phyloP scores from a whole-genome alignment of 2,797 vertebrate species.

The Chelonia mydas region DNA sequence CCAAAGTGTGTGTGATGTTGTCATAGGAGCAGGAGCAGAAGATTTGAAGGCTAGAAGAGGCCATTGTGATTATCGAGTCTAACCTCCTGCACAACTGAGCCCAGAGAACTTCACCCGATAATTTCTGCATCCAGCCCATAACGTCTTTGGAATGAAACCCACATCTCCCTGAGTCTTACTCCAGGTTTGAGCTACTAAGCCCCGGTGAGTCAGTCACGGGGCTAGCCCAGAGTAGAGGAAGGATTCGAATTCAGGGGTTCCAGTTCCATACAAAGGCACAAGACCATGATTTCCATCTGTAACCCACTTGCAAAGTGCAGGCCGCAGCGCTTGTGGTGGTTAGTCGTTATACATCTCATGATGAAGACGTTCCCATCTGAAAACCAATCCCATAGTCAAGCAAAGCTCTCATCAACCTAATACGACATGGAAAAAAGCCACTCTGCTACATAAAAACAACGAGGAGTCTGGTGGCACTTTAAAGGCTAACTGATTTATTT shows the following conservation, averaged over 20 bases:
- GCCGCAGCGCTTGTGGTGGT: not conserved
- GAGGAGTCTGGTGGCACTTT: too few species aligned
- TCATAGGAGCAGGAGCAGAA: rapidly evolving
- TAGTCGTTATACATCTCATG: not conserved
- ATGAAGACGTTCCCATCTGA: not conserved
- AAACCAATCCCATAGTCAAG: not conserved
- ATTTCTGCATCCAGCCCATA: not conserved
- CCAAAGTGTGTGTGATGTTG: rapidly evolving
- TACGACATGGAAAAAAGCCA: not conserved
- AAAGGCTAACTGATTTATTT: too few species aligned
- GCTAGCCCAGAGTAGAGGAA: not conserved
- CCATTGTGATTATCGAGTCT: not conserved
- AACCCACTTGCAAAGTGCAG: not conserved
- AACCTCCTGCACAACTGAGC: not conserved
- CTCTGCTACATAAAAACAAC: too few species aligned
- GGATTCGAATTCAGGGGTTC: not conserved
- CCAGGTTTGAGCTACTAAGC: not conserved
- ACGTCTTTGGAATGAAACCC: not conserved
- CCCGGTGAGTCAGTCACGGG: not conserved
- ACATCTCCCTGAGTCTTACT: not conserved
- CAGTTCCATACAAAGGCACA: rapidly evolving
- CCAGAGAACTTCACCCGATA: not conserved
- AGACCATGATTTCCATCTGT: not conserved
- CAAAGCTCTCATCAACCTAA: not conserved
- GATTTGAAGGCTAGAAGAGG: not conserved